Evolutionary conservation across 1,140 invertebrate genomes (phyloP), one percentile per base, ranked within the genome.

Genomic region (Monochamus saltuarius): DNA sequence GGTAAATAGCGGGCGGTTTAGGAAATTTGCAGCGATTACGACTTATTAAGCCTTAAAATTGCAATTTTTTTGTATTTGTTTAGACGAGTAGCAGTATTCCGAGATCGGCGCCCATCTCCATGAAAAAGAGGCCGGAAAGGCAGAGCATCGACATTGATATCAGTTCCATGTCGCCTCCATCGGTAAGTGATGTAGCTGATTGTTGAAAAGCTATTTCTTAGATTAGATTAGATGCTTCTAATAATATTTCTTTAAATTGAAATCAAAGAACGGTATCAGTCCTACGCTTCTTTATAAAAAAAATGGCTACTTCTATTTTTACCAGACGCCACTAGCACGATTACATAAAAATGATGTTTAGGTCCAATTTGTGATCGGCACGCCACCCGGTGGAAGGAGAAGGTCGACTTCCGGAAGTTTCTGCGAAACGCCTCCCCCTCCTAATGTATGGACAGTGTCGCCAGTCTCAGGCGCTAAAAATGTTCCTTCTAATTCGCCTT

Each of bases 351-450:
- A 64, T 29, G 6, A 16, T 38, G 17, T 47, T 52, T 59, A 86
- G 86, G 87, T 93, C 47, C 92, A 94, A 72, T 95, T 95, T 78
- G 87, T 87, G 43, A 91, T 95, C 77, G 92, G 91, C n/a, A 93
- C 92, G 40, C 91, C 93, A 35, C 92, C 92, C 7, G 84, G 83
- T 38, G 83, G 85, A 67, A 81, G 79, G 34, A 83, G 86, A 67
- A 82, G 87, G 62, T 84, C 86, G 52, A 82, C 85, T 19, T 86
- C 86, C 0, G 83, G 85, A 56, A 85, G 87, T 65, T 84, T 82
- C 60, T 82, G 85, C 46, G 87, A 89, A 71, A 88, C 87, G 55
- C 89, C 90, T 55, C 92, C 90, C 40, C 85, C 87, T 0, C 88
- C 89, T 29, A 88, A 84, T 62, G 84, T 86, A 56, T 92, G 90